Evolutionary conservation across 2,797 vertebrate species (phyloP).

Genomic region (Jordanella pulchra): DNA sequence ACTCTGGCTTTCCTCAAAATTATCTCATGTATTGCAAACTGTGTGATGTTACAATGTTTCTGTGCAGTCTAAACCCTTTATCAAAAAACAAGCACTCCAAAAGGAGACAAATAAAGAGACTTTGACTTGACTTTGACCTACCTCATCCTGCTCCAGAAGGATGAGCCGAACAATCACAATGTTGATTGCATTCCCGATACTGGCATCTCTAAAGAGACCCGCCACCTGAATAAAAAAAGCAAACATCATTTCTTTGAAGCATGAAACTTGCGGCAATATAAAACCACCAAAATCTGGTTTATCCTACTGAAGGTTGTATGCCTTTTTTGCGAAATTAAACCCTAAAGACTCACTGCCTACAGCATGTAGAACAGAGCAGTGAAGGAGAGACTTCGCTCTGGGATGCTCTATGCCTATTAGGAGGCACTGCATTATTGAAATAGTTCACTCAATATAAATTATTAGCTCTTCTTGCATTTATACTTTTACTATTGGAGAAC

Average conservation of each 20-base stretch:
- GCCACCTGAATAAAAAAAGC: constrained; percentile 85
- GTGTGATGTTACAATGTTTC: too few species aligned
- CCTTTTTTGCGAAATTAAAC: not conserved
- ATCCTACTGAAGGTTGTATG: not conserved
- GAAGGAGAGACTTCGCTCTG: not conserved
- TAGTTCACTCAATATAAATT: not conserved
- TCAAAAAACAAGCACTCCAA: too few species aligned
- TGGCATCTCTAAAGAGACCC: constrained; percentile 91
- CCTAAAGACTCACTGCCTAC: not conserved
- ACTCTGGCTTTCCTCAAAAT: constrained; percentile 82
- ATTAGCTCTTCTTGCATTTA: not conserved
- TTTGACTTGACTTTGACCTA: constrained; percentile 47
- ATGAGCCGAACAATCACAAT: constrained; percentile 92
- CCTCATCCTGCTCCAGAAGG: constrained; percentile 92
- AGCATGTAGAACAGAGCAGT: not conserved
- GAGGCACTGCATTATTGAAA: not conserved
- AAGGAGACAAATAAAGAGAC: too few species aligned
- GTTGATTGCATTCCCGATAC: constrained; percentile 94
- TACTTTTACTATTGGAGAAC: not conserved
- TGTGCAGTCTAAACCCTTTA: too few species aligned
- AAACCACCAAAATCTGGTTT: not conserved
- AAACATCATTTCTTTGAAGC: not conserved
- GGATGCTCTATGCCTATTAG: not conserved
- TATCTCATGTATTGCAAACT: too few species aligned
- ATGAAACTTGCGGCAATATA: not conserved